Percentiles rank a stretch among this genome's conserved stretches.
Conservation (phyloP, 2,888 invertebrate species). For the Adelognathus sp. region DNA sequence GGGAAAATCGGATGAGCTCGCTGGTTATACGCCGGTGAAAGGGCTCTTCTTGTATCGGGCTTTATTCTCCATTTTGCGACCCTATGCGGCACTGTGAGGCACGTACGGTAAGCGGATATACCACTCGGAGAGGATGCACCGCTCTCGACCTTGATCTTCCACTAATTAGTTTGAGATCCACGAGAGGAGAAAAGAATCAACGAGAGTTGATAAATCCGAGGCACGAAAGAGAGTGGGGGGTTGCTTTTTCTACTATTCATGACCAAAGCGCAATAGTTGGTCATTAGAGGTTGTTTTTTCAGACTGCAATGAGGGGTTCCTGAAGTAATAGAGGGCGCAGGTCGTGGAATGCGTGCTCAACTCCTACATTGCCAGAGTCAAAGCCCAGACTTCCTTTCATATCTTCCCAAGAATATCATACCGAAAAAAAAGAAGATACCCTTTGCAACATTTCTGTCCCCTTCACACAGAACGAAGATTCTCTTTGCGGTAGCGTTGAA, state of each 20-base stretch:
- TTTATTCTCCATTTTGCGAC: slow-evolving; percentile 17
- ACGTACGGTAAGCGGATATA: background rate
- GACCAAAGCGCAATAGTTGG: background rate
- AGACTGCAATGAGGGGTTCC: background rate
- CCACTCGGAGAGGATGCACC: slow-evolving; percentile 25
- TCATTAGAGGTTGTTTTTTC: background rate
- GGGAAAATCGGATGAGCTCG: slow-evolving; percentile 16
- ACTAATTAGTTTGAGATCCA: slow-evolving; percentile 52
- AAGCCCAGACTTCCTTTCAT: background rate
- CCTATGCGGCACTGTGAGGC: background rate
- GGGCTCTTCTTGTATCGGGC: slow-evolving; percentile 1
- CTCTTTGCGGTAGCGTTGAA: slow-evolving; percentile 29
- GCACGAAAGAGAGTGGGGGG: background rate
- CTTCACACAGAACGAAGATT: background rate
- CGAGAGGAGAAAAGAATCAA: slow-evolving; percentile 19
- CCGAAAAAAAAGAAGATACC: background rate
- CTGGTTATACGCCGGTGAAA: background rate
- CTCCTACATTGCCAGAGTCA: background rate
- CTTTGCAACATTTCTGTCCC: background rate
- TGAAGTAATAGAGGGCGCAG: background rate
- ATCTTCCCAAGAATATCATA: background rate
- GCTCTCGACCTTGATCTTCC: slow-evolving; percentile 41
- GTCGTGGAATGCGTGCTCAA: background rate
- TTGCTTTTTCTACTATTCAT: background rate
- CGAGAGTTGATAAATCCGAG: slow-evolving; percentile 13